A percentile compares a stretch with the other conserved stretches of the same genome.
phyloP scores from a whole-genome alignment of 1,140 invertebrate species.

The Episyrphus balteatus region DNA sequence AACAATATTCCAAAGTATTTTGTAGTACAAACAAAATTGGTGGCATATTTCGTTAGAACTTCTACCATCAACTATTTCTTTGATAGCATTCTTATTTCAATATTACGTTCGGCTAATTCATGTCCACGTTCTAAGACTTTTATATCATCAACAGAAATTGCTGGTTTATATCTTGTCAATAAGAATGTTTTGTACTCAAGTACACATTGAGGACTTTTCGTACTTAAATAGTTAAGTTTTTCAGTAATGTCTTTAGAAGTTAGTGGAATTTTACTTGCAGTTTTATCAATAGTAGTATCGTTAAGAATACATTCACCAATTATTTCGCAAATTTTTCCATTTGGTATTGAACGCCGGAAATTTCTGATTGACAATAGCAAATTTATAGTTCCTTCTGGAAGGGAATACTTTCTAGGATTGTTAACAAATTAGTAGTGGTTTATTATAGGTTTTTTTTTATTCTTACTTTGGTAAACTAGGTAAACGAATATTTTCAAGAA shows the following conservation, averaged over 20 bases:
- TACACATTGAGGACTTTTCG: background rate
- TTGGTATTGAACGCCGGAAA: conserved; percentile 1
- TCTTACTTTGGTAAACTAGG: conserved; percentile 15
- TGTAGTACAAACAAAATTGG: too few relatives aligned
- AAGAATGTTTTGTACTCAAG: too few relatives aligned
- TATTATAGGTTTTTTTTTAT: background rate
- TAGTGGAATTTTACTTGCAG: background rate
- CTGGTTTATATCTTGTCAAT: conserved; percentile 11
- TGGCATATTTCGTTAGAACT: too few relatives aligned
- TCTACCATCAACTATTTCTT: background rate
- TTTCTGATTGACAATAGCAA: conserved; percentile 13
- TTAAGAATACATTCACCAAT: conserved; percentile 19
- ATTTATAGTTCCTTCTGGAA: conserved; percentile 15
- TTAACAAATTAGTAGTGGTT: background rate
- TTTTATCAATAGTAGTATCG: conserved; percentile 11
- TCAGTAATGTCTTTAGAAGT: conserved; percentile 13
- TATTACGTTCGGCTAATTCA: conserved; percentile 13
- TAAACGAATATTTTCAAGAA: conserved; percentile 19
- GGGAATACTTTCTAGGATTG: conserved; percentile 7
- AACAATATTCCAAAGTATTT: too few relatives aligned
- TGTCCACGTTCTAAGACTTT: conserved; percentile 10
- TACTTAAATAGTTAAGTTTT: conserved; percentile 3
- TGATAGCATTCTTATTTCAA: conserved; percentile 14
- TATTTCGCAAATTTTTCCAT: conserved; percentile 16
- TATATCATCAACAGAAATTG: conserved; percentile 15